Evolutionary conservation across 30 jellyfish, hydroid and myxozoan species (phyloP).

Genomic region (Nemopilema nomurai): DNA sequence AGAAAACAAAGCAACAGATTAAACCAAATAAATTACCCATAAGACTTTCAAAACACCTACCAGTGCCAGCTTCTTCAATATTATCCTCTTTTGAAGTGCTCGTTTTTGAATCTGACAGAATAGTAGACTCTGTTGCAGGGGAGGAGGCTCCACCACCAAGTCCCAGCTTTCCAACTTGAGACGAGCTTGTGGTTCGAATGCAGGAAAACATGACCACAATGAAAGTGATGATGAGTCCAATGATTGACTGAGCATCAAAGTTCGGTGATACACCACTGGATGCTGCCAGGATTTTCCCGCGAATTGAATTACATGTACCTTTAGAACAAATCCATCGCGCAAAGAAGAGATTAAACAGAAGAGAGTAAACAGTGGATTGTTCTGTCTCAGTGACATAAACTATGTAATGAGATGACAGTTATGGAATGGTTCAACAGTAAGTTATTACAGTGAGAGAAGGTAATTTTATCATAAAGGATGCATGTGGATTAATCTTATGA

Average conservation of each 20-base stretch:
- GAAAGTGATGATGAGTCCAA: constrained; percentile 88
- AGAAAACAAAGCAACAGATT: too few relatives aligned
- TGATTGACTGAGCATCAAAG: constrained; percentile 93
- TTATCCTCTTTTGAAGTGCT: constrained; percentile 5
- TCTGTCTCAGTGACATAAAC: too few relatives aligned
- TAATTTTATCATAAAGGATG: too few relatives aligned
- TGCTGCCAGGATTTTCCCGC: constrained; percentile 52
- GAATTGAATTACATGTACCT: constrained; percentile 80
- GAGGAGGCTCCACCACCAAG: constrained; percentile 62
- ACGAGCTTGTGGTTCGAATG: constrained; percentile 84
- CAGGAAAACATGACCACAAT: constrained; percentile 83
- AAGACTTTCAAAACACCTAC: background rate
- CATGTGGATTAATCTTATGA: too few relatives aligned
- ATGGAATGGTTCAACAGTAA: too few relatives aligned
- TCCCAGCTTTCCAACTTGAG: constrained; percentile 88
- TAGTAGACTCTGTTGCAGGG: constrained; percentile 56
- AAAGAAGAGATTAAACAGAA: too few relatives aligned
- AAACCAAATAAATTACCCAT: too few relatives aligned
- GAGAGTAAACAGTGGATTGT: too few relatives aligned
- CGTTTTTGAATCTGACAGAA: constrained; percentile 45
- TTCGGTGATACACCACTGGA: constrained; percentile 48
- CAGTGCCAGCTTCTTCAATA: constrained; percentile 18
- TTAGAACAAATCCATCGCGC: background rate
- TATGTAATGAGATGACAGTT: too few relatives aligned
- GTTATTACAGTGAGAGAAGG: too few relatives aligned